Conservation (phyloP, 2,888 invertebrate species). For the Drosophila merina region DNA sequence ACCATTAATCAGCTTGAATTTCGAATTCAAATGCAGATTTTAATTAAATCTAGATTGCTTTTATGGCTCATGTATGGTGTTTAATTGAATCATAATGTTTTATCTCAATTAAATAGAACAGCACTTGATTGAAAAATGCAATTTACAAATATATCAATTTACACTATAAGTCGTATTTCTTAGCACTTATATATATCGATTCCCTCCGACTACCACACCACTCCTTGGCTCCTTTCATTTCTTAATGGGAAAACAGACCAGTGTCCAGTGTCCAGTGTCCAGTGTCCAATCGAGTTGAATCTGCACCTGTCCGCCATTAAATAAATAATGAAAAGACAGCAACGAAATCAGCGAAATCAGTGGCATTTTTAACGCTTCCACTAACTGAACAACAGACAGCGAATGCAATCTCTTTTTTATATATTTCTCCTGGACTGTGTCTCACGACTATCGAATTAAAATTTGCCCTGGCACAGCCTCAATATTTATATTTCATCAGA, state of each 20-base stretch:
- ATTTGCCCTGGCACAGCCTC: constrained; percentile 38
- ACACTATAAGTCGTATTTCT: constrained; percentile 14
- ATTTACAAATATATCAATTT: constrained; percentile 17
- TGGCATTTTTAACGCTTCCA: constrained; percentile 56
- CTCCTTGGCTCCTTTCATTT: constrained; percentile 45
- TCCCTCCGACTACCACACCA: constrained; percentile 6
- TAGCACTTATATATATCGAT: constrained; percentile 5
- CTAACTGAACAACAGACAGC: constrained; percentile 33
- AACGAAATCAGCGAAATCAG: constrained; percentile 53
- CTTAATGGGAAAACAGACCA: constrained; percentile 53
- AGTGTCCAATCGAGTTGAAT: constrained; percentile 26
- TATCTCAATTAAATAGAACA: neutral
- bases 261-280: no score
- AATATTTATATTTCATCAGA: constrained; percentile 66
- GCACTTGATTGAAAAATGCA: constrained; percentile 9
- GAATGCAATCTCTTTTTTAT: constrained; percentile 27
- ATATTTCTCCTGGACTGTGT: constrained; percentile 11
- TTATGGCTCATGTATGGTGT: constrained; percentile 1
- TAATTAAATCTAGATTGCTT: constrained; percentile 24
- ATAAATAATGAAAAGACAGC: constrained; percentile 43
- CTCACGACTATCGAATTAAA: constrained; percentile 65
- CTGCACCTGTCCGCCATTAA: constrained; percentile 45
- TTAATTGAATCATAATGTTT: constrained; percentile 32
- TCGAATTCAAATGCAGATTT: constrained; percentile 20
- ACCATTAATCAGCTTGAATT: constrained; percentile 10